Conservation (phyloP, 2,888 invertebrate genomes). For the Spisula solida region DNA sequence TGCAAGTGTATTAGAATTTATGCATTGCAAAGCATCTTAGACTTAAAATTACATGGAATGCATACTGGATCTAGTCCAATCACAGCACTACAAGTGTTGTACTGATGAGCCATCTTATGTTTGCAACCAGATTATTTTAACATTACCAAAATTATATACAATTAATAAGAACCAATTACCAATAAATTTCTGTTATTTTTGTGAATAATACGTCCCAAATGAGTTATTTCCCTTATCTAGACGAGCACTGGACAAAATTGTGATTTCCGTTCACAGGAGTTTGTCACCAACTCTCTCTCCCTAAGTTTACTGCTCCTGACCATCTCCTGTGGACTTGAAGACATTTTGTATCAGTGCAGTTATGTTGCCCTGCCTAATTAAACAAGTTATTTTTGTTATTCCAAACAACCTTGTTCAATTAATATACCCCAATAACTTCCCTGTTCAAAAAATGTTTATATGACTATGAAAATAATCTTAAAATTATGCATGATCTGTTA, state of each 20-base stretch:
- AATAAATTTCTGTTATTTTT: background rate
- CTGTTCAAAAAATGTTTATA: too few relatives aligned
- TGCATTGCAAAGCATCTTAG: too few relatives aligned
- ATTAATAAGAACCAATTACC: background rate
- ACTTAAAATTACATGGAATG: background rate
- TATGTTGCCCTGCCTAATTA: background rate
- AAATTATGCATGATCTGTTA: too few relatives aligned
- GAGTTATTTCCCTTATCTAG: background rate
- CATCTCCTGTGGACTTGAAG: background rate
- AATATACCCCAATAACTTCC: background rate
- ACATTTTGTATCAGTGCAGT: background rate
- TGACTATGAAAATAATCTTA: too few relatives aligned
- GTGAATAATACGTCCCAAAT: too few relatives aligned
- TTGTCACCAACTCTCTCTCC: too few relatives aligned
- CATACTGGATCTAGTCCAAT: background rate
- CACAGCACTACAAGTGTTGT: background rate
- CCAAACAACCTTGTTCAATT: background rate
- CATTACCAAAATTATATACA: background rate
- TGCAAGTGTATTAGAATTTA: too few relatives aligned
- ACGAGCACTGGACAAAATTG: background rate
- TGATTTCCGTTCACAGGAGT: too few relatives aligned
- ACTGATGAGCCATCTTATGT: background rate
- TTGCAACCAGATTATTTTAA: background rate
- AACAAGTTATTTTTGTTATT: background rate
- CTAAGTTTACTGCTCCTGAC: too few relatives aligned